A percentile compares a stretch with the other conserved stretches of the same genome.
phyloP scores from a whole-genome alignment of 2,113 vertebrate species.

The Meles meles region DNA sequence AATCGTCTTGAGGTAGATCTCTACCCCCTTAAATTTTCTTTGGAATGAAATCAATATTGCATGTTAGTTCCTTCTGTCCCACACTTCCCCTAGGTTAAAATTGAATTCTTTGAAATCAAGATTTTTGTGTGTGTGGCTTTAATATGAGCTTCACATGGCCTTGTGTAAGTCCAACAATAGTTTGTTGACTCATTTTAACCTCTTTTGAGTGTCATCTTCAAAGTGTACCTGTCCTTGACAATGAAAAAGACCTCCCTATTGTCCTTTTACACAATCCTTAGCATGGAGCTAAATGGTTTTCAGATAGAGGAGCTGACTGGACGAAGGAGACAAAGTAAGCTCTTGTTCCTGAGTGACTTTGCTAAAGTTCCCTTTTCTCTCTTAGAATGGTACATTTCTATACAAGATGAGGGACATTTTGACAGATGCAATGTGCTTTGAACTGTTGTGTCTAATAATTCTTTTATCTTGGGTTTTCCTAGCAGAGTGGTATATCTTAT shows the following conservation, averaged over 20 bases:
- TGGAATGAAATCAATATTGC: conserved; percentile 73
- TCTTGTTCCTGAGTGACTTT: conserved; percentile 89
- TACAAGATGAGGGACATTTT: conserved; percentile 91
- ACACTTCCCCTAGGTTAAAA: conserved; percentile 76
- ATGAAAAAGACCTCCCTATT: conserved; percentile 90
- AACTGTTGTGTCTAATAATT: conserved; percentile 92
- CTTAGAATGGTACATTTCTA: conserved; percentile 84
- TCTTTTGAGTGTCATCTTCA: conserved; percentile 91
- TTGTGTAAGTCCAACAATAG: conserved; percentile 85
- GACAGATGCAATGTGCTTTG: conserved; percentile 97
- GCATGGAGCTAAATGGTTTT: conserved; percentile 87
- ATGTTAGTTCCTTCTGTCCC: conserved; percentile 36
- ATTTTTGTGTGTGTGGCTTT: conserved; percentile 75
- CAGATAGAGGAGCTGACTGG: conserved; percentile 85
- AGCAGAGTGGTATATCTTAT: conserved; percentile 82
- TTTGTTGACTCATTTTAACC: conserved; percentile 90
- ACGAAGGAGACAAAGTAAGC: conserved; percentile 88
- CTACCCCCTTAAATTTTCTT: conserved; percentile 52
- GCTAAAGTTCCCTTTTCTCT: conserved; percentile 85
- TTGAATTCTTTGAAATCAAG: conserved; percentile 75
- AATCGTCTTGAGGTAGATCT: not conserved
- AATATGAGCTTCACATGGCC: conserved; percentile 84
- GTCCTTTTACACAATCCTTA: conserved; percentile 87
- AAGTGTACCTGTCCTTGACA: conserved; percentile 95
- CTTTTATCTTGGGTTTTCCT: conserved; percentile 90